Evolutionary conservation across 2,797 vertebrate genomes (phyloP).

Genomic region (Manis pentadactyla): DNA sequence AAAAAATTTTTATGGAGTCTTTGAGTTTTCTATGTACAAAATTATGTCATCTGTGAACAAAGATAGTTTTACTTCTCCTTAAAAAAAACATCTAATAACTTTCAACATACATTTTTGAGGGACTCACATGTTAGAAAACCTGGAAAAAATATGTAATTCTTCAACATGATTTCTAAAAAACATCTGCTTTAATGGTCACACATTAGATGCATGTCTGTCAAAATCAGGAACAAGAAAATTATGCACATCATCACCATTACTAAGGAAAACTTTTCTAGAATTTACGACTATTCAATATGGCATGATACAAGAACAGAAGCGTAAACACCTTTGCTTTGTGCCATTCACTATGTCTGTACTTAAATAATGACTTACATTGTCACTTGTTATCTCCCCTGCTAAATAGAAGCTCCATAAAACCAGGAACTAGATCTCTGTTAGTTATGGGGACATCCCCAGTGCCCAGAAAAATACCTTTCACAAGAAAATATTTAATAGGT

Average conservation of each 20-base stretch:
- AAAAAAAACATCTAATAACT: neutral
- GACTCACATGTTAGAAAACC: neutral
- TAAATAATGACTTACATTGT: neutral
- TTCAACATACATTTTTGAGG: neutral
- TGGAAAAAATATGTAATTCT: neutral
- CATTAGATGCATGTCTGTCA: neutral
- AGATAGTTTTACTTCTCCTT: neutral
- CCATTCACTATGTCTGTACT: neutral
- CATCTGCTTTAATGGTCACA: neutral
- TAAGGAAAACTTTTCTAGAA: neutral
- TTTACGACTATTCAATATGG: neutral
- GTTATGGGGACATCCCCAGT: neutral
- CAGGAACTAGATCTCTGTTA: neutral
- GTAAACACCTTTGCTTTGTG: neutral
- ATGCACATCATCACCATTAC: neutral
- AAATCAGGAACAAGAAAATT: conserved; percentile 25
- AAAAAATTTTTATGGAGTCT: neutral
- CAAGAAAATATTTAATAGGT: neutral
- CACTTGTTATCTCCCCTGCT: neutral
- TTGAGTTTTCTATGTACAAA: neutral
- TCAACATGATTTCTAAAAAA: conserved; percentile 17
- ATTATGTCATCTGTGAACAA: neutral
- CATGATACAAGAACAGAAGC: neutral
- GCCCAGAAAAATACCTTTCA: neutral
- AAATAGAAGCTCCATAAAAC: neutral